These are phyloP conservation scores for Drosophila takahashii DNA, from an alignment of 1,140 invertebrate species.

Conservation along the genomic window DNA sequence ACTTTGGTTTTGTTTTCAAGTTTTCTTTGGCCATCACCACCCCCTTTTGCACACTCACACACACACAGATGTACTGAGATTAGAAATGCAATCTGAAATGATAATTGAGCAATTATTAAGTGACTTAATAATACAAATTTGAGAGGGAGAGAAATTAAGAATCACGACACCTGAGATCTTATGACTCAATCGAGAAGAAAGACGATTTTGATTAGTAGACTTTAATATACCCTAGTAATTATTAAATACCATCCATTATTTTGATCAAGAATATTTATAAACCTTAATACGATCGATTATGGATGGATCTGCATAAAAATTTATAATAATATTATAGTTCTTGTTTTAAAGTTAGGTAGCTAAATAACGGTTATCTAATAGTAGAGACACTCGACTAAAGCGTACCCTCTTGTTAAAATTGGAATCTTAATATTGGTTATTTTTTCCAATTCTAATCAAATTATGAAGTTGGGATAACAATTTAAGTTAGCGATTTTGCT, in stretches of 20 bases:
- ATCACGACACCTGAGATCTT: constrained; percentile 1
- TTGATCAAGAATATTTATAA: too few species aligned
- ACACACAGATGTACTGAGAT: background rate
- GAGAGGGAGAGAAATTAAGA: background rate
- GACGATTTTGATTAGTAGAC: background rate
- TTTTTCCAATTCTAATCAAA: too few species aligned
- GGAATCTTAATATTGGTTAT: too few species aligned
- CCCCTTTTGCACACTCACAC: constrained; percentile 11
- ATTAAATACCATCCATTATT: background rate
- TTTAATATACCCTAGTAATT: background rate
- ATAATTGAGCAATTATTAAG: constrained; percentile 5
- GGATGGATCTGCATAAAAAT: too few species aligned
- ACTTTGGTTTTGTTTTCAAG: constrained; percentile 32
- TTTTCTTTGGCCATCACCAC: constrained; percentile 24
- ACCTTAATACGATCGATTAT: too few species aligned
- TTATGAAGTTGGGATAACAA: too few species aligned
- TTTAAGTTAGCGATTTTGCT: too few species aligned
- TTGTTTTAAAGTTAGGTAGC: too few species aligned
- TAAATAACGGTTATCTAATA: too few species aligned
- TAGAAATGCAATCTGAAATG: constrained; percentile 1
- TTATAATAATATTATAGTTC: too few species aligned
- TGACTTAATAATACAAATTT: constrained; percentile 7
- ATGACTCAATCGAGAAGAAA: background rate
- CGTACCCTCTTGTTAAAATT: too few species aligned
- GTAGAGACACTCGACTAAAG: too few species aligned